Conservation (phyloP, 1,140 invertebrate species). For the Pentalonia nigronervosa region DNA sequence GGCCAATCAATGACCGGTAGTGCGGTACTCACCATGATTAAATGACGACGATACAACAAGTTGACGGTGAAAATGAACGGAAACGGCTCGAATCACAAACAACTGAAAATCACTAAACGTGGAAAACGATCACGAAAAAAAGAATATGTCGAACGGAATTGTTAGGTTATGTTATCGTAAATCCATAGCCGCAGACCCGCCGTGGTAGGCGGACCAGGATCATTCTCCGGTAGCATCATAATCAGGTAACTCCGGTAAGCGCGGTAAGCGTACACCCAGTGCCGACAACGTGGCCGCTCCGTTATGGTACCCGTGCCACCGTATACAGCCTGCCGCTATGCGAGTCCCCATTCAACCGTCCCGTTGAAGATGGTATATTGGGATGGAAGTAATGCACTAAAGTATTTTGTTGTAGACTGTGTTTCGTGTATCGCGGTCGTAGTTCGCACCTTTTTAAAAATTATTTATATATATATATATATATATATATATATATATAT, state of each 20-base stretch:
- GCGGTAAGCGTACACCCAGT: not conserved
- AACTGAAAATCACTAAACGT: constrained; percentile 1
- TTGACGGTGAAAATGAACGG: not conserved
- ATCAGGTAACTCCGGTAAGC: not conserved
- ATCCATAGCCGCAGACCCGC: too few relatives aligned
- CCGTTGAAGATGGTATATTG: too few relatives aligned
- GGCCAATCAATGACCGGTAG: not conserved
- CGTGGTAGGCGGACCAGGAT: not conserved
- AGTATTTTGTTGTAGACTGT: too few relatives aligned
- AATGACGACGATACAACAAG: not conserved
- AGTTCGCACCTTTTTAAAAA: too few relatives aligned
- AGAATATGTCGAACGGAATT: not conserved
- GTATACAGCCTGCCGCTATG: too few relatives aligned
- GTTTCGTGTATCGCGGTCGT: too few relatives aligned
- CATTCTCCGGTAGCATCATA: not conserved
- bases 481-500: too few relatives aligned
- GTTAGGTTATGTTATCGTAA: constrained; percentile 45
- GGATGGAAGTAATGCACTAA: too few relatives aligned
- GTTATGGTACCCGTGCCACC: not conserved
- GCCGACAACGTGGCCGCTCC: not conserved
- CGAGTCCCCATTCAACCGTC: too few relatives aligned
- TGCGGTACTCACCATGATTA: constrained; percentile 7
- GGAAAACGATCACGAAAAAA: constrained; percentile 19
- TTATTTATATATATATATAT: too few relatives aligned
- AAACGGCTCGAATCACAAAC: not conserved